These are phyloP conservation scores for Cynopterus brachyotis DNA, from an alignment of 2,113 vertebrate genomes.

Conservation along the genomic window DNA sequence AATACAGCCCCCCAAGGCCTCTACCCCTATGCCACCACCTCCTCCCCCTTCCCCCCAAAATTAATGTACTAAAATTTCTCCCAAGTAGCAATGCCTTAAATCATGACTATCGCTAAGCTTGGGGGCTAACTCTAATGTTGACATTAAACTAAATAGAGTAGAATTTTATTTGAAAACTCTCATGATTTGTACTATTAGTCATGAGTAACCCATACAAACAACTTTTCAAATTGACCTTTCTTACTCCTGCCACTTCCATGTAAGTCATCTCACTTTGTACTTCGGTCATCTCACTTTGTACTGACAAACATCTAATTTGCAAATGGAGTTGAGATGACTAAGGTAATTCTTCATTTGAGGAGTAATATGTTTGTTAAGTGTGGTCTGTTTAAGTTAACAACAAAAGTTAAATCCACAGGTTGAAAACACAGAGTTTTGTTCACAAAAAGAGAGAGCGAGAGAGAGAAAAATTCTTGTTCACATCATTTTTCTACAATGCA, in stretches of 20 bases:
- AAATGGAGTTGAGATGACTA: conserved; percentile 54
- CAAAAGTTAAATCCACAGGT: conserved; percentile 51
- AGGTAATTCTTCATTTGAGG: conserved; percentile 54
- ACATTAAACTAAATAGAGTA: conserved; percentile 14
- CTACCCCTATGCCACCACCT: not conserved
- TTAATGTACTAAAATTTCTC: conserved; percentile 1
- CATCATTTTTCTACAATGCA: conserved; percentile 75
- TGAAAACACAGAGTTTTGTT: conserved; percentile 65
- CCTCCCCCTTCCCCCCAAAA: not conserved
- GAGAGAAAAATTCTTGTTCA: conserved; percentile 67
- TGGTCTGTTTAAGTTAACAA: conserved; percentile 48
- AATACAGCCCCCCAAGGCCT: not conserved
- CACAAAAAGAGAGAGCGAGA: conserved; percentile 20
- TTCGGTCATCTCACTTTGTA: conserved; percentile 37
- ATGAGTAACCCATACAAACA: conserved; percentile 34
- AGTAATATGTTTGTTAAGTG: conserved; percentile 52
- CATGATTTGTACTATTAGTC: not conserved
- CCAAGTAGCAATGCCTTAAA: conserved; percentile 39
- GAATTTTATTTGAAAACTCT: conserved; percentile 30
- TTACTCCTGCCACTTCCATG: not conserved
- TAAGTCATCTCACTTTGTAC: conserved; percentile 54
- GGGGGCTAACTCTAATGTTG: conserved; percentile 6
- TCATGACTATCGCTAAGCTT: not conserved
- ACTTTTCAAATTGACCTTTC: conserved; percentile 51
- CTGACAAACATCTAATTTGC: conserved; percentile 55